Base-by-base conservation (phyloP, 2,113 vertebrate species). In the Urocitellus parryii region DNA sequence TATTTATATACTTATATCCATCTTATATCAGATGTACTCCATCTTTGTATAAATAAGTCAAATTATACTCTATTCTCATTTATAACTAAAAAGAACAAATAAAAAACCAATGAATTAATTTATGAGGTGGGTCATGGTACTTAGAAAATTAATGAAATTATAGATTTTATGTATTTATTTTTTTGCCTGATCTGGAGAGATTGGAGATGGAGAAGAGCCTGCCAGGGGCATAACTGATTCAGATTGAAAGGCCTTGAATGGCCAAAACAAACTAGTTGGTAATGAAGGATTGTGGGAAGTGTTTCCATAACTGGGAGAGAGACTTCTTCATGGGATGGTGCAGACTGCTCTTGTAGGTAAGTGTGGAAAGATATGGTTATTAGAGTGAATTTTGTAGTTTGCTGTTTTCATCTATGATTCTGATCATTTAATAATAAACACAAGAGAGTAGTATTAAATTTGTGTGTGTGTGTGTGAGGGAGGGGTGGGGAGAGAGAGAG, bases 111-210 rank as follows among this genome's bases (percentile, higher is more conserved):
- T 92, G 45, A 88, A 45, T 82, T 94, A 48, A 63, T 73, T 90
- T 76, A 48, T 85, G 13, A 85, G 9, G 5, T 85, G 7, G 20
- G 0, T 58, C 22, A 56, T 79, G 1, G 10, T 72, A 32, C 48
- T 96, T 53, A 58, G 18, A 48, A 87, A 58, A 87, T 88, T 58
- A 96, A n/a, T 84, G 68, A 87, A 90, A 90, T 53, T 51, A 68
- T 37, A 95, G 34, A 48, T 14, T 22, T 10, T 2, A 20, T 86
- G 73, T 84, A 45, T 45, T 45, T 45, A 45, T 45, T 45, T 45
- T 45, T 85, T 32, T 45, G 20, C 42, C 4, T 93, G 53, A 93
- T 29, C n/a, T 65, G 7, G n/a, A 70, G 48, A 78, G 25, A 93
- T 25, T 79, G 48, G 92, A 81, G 8, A 42, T 67, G 45, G 27